Percentiles rank a stretch among this genome's conserved stretches.
Evolutionary conservation across 1,140 invertebrate genomes (phyloP).

Genomic region (Gryllus bimaculatus): DNA sequence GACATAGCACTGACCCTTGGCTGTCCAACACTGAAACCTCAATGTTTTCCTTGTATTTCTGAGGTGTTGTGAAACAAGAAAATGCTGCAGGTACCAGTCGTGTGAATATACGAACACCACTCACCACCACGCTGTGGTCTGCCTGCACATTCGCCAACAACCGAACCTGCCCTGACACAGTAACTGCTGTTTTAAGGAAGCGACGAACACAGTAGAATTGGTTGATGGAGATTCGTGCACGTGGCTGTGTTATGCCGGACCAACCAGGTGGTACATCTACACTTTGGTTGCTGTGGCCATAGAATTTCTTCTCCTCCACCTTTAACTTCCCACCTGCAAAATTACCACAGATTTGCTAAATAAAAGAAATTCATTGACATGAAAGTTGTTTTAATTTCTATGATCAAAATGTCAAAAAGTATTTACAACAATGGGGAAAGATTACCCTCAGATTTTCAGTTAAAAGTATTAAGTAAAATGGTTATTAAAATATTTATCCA

Average conservation of each 20-base stretch:
- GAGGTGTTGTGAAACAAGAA: neutral
- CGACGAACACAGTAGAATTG: constrained; percentile 15
- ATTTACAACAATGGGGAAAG: too few relatives aligned
- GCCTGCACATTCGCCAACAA: constrained; percentile 13
- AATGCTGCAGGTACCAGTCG: constrained; percentile 9
- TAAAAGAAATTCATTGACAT: neutral
- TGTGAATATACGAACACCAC: constrained; percentile 15
- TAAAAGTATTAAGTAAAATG: too few relatives aligned
- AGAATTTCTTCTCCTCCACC: neutral
- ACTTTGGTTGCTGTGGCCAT: neutral
- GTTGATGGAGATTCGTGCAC: neutral
- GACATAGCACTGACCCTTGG: constrained; percentile 5
- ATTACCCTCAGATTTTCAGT: too few relatives aligned
- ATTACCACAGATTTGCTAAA: neutral
- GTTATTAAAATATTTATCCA: too few relatives aligned
- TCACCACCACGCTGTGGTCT: constrained; percentile 9
- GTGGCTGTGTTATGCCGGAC: neutral
- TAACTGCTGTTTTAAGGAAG: constrained; percentile 18
- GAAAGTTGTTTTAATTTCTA: too few relatives aligned
- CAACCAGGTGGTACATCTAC: neutral
- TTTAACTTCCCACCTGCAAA: neutral
- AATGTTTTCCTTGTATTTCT: constrained; percentile 14
- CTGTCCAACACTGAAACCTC: constrained; percentile 14
- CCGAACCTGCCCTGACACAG: constrained; percentile 12
- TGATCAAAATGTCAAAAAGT: too few relatives aligned